Evolutionary conservation across 30 jellyfish, hydroid and myxozoan species (phyloP), one percentile per base, ranked within the genome.

Genomic region (Mastigias papua): DNA sequence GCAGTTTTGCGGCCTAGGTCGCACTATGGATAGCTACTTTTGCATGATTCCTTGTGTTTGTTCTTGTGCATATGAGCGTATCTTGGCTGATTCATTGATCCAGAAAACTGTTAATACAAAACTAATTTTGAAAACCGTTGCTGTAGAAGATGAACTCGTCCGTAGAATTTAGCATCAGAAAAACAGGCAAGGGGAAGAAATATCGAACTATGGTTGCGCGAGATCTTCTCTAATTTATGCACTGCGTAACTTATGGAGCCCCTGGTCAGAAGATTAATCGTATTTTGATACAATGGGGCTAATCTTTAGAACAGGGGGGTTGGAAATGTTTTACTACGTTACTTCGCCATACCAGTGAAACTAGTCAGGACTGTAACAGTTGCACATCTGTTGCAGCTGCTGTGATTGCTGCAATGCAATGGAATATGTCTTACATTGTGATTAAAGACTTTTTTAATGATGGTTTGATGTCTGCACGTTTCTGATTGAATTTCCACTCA

Each of bases 331-430:
- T 19, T 11, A 54, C 67, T 54, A 54, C 67, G 67, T 2, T 54
- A 54, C 67, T 54, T 10, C 67, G 27, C 27, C 67, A 54, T 21
- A 25, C 67, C 42, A 63, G 46, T 63, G 69, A 57, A 63, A n/a
- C 74, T 20, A 32, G 4, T 26, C 2, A 34, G 34, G 83, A 35
- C 37, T 37, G 83, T 72, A 26, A 51, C 83, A 72, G 21, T 72
- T 72, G 21, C 34, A 72, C 83, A 72, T 72, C 83, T 72, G 83
- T 72, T 42, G 70, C 74, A 8, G 22, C 26, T 63, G 26, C 42
- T 2, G 13, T 63, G 26, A 5, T 26, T 63, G 74, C 74, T 15
- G 48, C 37, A 8, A 5, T 63, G 20, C 20, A 1, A 19, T 63
- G 74, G 37, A 63, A 2, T 2, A 63, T 23, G 3, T 2, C 26